A percentile compares a stretch with the other conserved stretches of the same genome.
phyloP scores from a whole-genome alignment of 2,797 vertebrate genomes.

The Macrochelys suwanniensis region DNA sequence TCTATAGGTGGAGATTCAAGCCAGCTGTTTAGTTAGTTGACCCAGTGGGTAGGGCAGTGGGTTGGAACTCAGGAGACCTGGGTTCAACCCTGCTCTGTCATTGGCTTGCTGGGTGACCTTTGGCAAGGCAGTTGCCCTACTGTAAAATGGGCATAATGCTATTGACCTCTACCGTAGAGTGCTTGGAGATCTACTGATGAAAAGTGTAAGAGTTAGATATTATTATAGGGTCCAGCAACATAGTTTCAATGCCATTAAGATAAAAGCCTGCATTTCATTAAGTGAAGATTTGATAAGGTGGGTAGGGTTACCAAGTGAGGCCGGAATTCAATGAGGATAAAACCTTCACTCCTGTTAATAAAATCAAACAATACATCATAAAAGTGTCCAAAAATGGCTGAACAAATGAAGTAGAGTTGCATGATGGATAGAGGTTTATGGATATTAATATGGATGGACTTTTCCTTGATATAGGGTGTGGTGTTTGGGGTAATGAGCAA shows the following conservation, averaged over 20 bases:
- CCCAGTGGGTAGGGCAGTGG: background rate
- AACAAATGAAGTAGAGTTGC: conserved; percentile 66
- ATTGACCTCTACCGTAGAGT: rapidly evolving
- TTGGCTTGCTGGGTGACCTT: background rate
- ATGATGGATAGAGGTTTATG: conserved; percentile 73
- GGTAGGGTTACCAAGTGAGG: conserved; percentile 68
- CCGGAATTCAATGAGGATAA: conserved; percentile 69
- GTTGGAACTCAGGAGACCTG: rapidly evolving
- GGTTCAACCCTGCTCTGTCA: background rate
- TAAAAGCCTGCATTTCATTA: conserved; percentile 77
- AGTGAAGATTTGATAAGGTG: conserved; percentile 60
- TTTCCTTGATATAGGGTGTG: conserved; percentile 2
- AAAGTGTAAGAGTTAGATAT: background rate
- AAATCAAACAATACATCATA: conserved; percentile 77
- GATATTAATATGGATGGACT: conserved; percentile 54
- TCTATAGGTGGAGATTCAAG: rapidly evolving
- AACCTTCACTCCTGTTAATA: conserved; percentile 73
- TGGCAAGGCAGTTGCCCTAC: background rate
- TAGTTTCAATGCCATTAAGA: conserved; percentile 64
- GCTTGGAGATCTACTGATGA: rapidly evolving
- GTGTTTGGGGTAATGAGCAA: background rate
- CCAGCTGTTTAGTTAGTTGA: background rate
- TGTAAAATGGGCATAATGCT: rapidly evolving
- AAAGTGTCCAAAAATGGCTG: conserved; percentile 72
- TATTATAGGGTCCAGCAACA: conserved; percentile 27